A percentile compares a stretch with the other conserved stretches of the same genome.
These are phyloP conservation scores for Drosophila saltans DNA, from an alignment of 1,140 invertebrate genomes.

Conservation along the genomic window DNA sequence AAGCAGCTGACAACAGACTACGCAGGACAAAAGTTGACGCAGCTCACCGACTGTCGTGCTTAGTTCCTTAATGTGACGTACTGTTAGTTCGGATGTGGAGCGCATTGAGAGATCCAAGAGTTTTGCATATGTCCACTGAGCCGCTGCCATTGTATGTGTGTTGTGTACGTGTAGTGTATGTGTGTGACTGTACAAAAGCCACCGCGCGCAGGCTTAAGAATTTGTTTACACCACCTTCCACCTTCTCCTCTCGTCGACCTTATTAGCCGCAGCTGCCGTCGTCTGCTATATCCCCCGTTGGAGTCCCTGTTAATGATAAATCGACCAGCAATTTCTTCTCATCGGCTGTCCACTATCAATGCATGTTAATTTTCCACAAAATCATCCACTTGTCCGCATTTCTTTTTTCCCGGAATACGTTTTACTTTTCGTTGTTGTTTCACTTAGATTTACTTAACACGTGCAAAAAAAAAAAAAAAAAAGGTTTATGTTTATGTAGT, in stretches of 20 bases:
- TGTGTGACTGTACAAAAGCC: conserved; percentile 52
- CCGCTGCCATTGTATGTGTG: conserved; percentile 32
- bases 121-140: conserved; percentile 51
- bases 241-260: background rate
- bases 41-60: conserved; percentile 92
- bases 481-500: conserved; percentile 37
- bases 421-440: conserved; percentile 44
- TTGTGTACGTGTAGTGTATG: conserved; percentile 1
- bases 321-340: conserved; percentile 19
- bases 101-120: conserved; percentile 42
- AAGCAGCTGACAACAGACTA: conserved; percentile 92
- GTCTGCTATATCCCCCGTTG: no score
- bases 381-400: conserved; percentile 16
- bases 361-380: conserved; percentile 13
- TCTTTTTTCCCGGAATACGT: conserved; percentile 22
- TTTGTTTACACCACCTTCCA: no score
- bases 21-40: conserved; percentile 93
- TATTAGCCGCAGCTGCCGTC: background rate
- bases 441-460: conserved; percentile 69
- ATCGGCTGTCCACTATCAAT: background rate
- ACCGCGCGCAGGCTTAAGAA: conserved; percentile 10
- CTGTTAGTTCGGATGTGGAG: conserved; percentile 64
- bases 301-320: background rate
- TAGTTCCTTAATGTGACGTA: conserved; percentile 91
- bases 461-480: conserved; percentile 75